phyloP scores from a whole-genome alignment of 2,113 vertebrate species.

The Microtus oregoni region DNA sequence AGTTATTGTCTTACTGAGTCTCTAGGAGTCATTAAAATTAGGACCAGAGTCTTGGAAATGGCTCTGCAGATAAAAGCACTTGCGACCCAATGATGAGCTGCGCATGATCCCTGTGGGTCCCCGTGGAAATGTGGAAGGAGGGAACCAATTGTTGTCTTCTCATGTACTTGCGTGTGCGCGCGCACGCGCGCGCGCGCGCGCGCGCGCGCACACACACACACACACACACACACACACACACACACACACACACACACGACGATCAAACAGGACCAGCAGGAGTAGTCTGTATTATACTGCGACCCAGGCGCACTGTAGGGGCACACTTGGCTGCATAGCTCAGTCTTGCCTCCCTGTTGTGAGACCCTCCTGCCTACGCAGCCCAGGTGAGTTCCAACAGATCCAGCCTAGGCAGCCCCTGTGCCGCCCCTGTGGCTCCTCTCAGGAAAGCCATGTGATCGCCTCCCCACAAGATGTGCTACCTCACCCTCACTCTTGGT shows the following conservation, averaged over 20 bases:
- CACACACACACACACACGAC: background rate
- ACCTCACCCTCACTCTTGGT: background rate
- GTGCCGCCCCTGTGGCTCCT: background rate
- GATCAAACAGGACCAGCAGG: background rate
- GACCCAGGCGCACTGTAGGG: background rate
- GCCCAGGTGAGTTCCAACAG: background rate
- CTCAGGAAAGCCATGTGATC: accelerated
- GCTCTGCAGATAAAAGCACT: background rate
- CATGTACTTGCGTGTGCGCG: no score
- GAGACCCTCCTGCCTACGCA: background rate
- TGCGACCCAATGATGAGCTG: background rate
- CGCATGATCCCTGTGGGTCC: background rate
- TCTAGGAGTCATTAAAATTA: background rate
- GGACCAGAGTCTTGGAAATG: background rate
- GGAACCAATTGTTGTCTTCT: background rate
- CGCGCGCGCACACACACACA: no score
- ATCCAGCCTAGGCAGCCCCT: background rate
- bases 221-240: no score
- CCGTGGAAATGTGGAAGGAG: background rate
- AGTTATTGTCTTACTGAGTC: background rate
- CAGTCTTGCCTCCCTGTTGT: background rate
- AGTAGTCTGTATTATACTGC: background rate
- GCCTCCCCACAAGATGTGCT: background rate
- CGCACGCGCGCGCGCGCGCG: no score
- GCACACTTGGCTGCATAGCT: accelerated